Evolutionary conservation across 2,797 vertebrate species (phyloP), one percentile per base, ranked within the genome.

Genomic region (Dendrocincla fuliginosa): DNA sequence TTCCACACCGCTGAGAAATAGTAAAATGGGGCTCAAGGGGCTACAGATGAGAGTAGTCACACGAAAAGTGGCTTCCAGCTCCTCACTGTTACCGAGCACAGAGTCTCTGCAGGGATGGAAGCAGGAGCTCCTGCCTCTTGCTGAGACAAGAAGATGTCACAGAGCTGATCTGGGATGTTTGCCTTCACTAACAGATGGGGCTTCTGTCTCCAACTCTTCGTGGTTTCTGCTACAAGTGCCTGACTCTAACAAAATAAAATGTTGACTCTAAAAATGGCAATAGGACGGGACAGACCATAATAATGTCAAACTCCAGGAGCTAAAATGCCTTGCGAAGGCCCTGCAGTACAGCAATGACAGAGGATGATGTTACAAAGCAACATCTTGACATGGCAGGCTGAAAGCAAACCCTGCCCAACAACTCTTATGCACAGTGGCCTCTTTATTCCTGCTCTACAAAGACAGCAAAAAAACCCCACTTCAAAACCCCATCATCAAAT

Each of bases 401-500:
- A 32, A 69, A 90, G 64, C 56, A 90, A 91, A 83, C 67, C n/a
- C 39, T 80, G 88, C 75, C 35, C 59, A 74, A 86, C 76, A 57
- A 53, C 35, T 56, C 42, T n/a, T 77, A 60, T 5, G 9, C 46
- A 74, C 4, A 53, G 85, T 74, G 59, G 83, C 42, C 57, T 94
- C 93, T 93, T 88, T 67, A 67, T 74, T 74, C 42, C 55, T 89
- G 60, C 14, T 60, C 75, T 76, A 82, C 55, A 89, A 74, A 86
- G 73, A 75, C 60, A 82, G 86, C 2, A 11, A 83, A 82, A 83
- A 73, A 69, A 57, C 33, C 11, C 19, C 33, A 91, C 82, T 95
- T 95, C 87, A 91, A 80, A 95, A 90, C 70, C 27, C 74, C 56
- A 87, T 37, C 80, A 86, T 71, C 87, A 90, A 93, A 79, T 82